phyloP scores from a whole-genome alignment of 2,888 invertebrate species.

The Acrobasis consociella region DNA sequence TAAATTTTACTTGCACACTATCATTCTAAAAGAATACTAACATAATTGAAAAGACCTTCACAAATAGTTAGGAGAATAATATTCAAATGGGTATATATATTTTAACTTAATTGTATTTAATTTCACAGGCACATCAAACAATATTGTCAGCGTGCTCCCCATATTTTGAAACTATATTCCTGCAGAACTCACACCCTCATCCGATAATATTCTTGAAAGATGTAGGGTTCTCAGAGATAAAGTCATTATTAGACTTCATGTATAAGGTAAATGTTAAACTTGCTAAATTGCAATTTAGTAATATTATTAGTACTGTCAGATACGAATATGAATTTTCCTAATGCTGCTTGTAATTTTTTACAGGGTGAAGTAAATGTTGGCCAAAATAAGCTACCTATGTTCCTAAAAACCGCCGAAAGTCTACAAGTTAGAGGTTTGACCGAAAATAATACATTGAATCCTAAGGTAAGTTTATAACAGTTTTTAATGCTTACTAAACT shows the following conservation, averaged over 20 bases:
- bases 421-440: constrained; percentile 94
- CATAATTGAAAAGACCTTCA: constrained; percentile 62
- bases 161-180: constrained; percentile 95
- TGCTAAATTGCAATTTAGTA: constrained; percentile 2
- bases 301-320: background rate
- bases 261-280: constrained; percentile 86
- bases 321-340: background rate
- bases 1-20: constrained; percentile 54
- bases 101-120: constrained; percentile 24
- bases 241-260: constrained; percentile 95
- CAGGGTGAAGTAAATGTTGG: constrained; percentile 94
- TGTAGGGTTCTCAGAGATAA: constrained; percentile 94
- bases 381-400: constrained; percentile 94
- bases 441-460: constrained; percentile 88
- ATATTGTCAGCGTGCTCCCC: constrained; percentile 97
- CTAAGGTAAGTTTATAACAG: constrained; percentile 64
- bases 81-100: background rate
- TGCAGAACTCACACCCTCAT: constrained; percentile 94
- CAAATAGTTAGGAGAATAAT: constrained; percentile 27
- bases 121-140: constrained; percentile 92
- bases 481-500: background rate
- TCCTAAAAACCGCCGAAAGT: constrained; percentile 95
- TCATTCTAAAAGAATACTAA: constrained; percentile 51
- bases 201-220: constrained; percentile 96
- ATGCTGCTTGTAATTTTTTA: constrained; percentile 7